A percentile compares a stretch with the other conserved stretches of the same genome.
Conservation (phyloP, 1,140 invertebrate genomes). For the Cheumatopsyche charites region DNA sequence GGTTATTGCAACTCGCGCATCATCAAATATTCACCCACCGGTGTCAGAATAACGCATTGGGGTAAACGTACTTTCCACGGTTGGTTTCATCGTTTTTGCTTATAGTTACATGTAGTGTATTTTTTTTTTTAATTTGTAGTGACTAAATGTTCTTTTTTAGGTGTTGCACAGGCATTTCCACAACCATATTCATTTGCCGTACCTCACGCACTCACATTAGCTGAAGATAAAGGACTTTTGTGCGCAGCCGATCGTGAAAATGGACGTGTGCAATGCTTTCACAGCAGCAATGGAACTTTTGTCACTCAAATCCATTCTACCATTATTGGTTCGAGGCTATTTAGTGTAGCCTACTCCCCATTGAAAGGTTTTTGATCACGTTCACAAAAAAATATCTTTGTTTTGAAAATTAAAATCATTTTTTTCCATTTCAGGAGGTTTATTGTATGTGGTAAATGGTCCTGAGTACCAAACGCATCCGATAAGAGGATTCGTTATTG, state of each 20-base stretch:
- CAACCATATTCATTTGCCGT: slow-evolving; percentile 70
- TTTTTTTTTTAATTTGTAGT: neutral
- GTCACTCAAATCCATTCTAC: slow-evolving; percentile 64
- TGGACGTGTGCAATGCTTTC: slow-evolving; percentile 83
- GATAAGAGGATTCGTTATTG: slow-evolving; percentile 72
- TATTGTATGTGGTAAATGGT: slow-evolving; percentile 62
- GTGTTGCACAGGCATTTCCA: slow-evolving; percentile 48
- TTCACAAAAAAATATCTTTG: neutral
- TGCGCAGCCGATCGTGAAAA: slow-evolving; percentile 93
- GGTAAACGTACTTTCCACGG: slow-evolving; percentile 61
- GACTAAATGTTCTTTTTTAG: neutral
- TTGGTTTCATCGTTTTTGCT: slow-evolving; percentile 21
- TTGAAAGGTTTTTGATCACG: slow-evolving; percentile 52
- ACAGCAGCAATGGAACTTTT: slow-evolving; percentile 68
- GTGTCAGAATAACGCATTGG: slow-evolving; percentile 70
- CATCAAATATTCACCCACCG: slow-evolving; percentile 80
- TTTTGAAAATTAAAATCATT: neutral
- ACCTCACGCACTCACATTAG: slow-evolving; percentile 83
- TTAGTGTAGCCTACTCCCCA: slow-evolving; percentile 71
- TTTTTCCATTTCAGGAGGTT: slow-evolving; percentile 53
- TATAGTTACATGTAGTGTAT: neutral
- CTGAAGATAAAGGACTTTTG: slow-evolving; percentile 73
- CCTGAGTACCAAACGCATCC: slow-evolving; percentile 52
- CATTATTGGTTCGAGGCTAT: slow-evolving; percentile 69
- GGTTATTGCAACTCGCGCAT: slow-evolving; percentile 94